Evolutionary conservation across 2,113 vertebrate species (phyloP), one percentile per base, ranked within the genome.

Genomic region (Pluvianellus socialis): DNA sequence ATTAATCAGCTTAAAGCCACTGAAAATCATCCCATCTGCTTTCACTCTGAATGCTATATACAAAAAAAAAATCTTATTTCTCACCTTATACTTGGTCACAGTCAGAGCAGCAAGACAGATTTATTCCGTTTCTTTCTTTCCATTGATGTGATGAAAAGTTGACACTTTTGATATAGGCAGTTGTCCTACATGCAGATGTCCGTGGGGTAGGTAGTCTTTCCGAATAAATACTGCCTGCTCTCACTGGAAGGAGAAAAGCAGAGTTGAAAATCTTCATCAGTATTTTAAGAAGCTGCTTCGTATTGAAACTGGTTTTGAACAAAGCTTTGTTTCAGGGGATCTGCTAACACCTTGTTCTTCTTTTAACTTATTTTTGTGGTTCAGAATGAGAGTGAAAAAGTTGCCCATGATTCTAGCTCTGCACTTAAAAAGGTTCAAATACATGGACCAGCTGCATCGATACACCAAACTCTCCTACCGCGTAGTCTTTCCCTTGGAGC

Each of bases 391-490:
- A 86, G 99, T 99, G 56, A 99, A 99, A 90, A 99, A 99, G 98
- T 98, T 99, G 61, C 99, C 99, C 76, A 99, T 99, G 99, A 99
- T 99, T 95, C 98, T 99, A 58, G 99, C 99, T 17, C 98, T 99
- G 95, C 99, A 99, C 97, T 96, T 99, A 86, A 99, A 99, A 98
- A 98, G 99, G 97, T 99, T 99, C 95, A 99, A 99, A 35, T 99
- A 99, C 97, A 99, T 99, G 99, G 99, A 99, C 98, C 99, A 99
- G 98, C 98, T 99, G 93, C 99, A 99, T 97, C 98, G 99, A 82
- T 99, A 99, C 97, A 99, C 99, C 98, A 99, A 99, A 80, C 98
- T 99, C 38, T 99, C 99, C 91, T 99, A 99, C 92, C 98, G 99
- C 7, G 99, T 99, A 42, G 99, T 99, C 97, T 99, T 99, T 95